Conservation (phyloP, 2,888 invertebrate species). For the Caenorhabditis sinica region DNA sequence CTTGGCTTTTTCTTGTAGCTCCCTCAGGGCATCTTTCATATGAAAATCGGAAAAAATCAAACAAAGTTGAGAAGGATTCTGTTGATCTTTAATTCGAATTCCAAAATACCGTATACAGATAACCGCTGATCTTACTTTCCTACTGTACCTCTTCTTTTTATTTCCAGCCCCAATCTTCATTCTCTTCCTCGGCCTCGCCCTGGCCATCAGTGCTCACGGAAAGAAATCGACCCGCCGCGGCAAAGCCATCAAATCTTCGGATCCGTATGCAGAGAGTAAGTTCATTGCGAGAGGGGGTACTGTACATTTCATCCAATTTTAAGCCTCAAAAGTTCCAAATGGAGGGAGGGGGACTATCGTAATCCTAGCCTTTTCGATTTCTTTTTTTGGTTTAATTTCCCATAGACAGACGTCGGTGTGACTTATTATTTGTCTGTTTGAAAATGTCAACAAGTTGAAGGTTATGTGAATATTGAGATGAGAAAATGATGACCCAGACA, state of each 20-base stretch:
- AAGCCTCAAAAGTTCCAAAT: too few relatives aligned
- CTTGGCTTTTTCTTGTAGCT: too few relatives aligned
- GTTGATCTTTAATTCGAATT: background rate
- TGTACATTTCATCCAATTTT: background rate
- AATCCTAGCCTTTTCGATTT: background rate
- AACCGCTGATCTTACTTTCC: background rate
- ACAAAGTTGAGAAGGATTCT: too few relatives aligned
- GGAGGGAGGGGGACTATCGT: background rate
- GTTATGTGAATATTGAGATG: too few relatives aligned
- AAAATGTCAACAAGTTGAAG: background rate
- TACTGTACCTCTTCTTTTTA: too few relatives aligned
- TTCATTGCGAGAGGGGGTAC: background rate
- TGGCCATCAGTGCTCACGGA: background rate
- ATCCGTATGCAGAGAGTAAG: background rate
- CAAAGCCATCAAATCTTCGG: too few relatives aligned
- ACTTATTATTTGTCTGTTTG: background rate
- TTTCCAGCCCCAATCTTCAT: background rate
- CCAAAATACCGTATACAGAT: background rate
- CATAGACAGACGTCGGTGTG: background rate
- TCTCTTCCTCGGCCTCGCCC: background rate
- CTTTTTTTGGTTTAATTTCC: background rate
- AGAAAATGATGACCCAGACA: slow-evolving; percentile 1
- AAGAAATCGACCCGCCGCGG: background rate
- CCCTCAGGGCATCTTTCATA: too few relatives aligned
- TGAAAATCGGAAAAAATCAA: too few relatives aligned